phyloP scores from a whole-genome alignment of 1,140 invertebrate genomes.

The Batillaria attramentaria region DNA sequence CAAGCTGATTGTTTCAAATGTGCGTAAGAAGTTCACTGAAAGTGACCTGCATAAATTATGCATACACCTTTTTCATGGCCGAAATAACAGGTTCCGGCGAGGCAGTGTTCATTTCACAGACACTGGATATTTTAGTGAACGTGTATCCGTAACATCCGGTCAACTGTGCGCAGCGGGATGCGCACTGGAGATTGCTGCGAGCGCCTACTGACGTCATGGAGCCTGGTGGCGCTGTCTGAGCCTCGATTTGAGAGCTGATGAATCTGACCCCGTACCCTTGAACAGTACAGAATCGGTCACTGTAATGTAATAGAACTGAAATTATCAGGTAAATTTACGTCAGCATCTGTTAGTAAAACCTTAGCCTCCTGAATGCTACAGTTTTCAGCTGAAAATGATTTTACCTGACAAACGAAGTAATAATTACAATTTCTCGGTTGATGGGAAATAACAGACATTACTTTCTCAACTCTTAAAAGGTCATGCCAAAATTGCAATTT shows the following conservation, averaged over 20 bases:
- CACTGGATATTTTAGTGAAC: background rate
- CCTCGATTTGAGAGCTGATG: slow-evolving; percentile 9
- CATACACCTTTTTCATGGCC: slow-evolving; percentile 20
- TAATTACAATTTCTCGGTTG: background rate
- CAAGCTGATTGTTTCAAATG: too few relatives aligned
- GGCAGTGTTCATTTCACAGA: slow-evolving; percentile 15
- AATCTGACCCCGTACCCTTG: slow-evolving; percentile 3
- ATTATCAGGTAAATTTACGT: background rate
- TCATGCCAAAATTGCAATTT: too few relatives aligned
- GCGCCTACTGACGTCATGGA: background rate
- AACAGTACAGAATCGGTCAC: background rate
- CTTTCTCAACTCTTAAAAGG: too few relatives aligned
- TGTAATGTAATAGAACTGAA: background rate
- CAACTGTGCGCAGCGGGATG: background rate
- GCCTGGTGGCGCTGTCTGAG: background rate
- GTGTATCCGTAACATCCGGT: slow-evolving; percentile 17
- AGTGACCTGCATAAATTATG: too few relatives aligned
- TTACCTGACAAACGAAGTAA: background rate
- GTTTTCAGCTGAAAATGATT: background rate
- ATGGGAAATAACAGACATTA: background rate
- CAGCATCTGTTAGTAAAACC: background rate
- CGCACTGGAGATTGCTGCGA: slow-evolving; percentile 24
- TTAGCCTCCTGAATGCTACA: background rate
- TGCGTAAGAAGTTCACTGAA: too few relatives aligned
- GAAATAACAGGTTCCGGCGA: slow-evolving; percentile 1